phyloP scores from a whole-genome alignment of 2,888 invertebrate species.

The Drosophila ezoana region DNA sequence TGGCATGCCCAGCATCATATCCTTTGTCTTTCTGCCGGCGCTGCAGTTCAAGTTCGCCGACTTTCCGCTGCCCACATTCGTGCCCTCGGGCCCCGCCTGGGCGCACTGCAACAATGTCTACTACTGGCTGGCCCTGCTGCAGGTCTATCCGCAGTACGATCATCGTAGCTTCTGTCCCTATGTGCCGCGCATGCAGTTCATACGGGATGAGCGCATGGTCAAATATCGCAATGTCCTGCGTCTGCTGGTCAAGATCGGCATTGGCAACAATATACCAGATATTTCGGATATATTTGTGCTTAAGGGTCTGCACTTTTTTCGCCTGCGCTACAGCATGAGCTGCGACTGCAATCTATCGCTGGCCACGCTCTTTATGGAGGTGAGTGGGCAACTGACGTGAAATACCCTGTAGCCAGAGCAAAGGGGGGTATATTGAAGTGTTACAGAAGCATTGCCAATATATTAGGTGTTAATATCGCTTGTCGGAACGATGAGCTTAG shows the following conservation, averaged over 20 bases:
- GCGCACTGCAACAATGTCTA: slow-evolving; percentile 43
- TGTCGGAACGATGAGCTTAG: too few species aligned
- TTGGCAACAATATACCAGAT: slow-evolving; percentile 53
- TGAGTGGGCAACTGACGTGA: slow-evolving; percentile 1
- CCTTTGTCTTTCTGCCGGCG: slow-evolving; percentile 62
- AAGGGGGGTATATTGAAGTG: too few species aligned
- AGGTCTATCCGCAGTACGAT: slow-evolving; percentile 59
- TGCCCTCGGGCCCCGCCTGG: slow-evolving; percentile 54
- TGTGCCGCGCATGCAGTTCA: slow-evolving; percentile 60
- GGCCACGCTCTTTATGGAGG: slow-evolving; percentile 59
- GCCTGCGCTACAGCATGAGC: slow-evolving; percentile 50
- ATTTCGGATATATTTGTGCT: slow-evolving; percentile 60
- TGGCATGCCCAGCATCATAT: slow-evolving; percentile 60
- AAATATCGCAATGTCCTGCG: slow-evolving; percentile 64
- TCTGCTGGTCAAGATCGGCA: slow-evolving; percentile 55
- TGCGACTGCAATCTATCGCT: slow-evolving; percentile 63
- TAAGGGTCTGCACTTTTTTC: slow-evolving; percentile 62
- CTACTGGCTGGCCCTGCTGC: slow-evolving; percentile 60
- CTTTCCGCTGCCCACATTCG: slow-evolving; percentile 49
- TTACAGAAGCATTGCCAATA: too few species aligned
- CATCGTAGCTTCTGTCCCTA: slow-evolving; percentile 65
- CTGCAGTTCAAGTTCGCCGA: slow-evolving; percentile 55
- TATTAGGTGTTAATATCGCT: too few species aligned
- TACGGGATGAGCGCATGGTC: slow-evolving; percentile 53
- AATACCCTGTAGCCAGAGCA: not conserved